A percentile compares a stretch with the other conserved stretches of the same genome.
These are phyloP conservation scores for Cryptotis parvus DNA, from an alignment of 2,113 vertebrate genomes.

Conservation along the genomic window DNA sequence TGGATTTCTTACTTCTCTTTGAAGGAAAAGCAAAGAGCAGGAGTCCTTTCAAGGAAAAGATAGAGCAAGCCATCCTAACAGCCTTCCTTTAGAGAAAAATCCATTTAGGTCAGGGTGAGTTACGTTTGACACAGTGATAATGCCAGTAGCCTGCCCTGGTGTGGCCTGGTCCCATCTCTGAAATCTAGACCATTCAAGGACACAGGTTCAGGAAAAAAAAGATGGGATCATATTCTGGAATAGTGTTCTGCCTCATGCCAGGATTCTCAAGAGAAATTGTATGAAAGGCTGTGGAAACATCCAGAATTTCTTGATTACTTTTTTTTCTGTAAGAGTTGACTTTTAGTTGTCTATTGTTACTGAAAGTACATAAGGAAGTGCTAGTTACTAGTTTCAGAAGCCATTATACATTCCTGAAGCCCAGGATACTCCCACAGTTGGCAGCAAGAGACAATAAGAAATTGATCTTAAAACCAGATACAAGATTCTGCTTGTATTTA, in stretches of 20 bases:
- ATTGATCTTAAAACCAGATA: slow-evolving; percentile 22
- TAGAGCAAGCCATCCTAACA: background rate
- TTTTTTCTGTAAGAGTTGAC: background rate
- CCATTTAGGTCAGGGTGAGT: background rate
- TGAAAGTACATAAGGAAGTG: background rate
- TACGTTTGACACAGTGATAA: background rate
- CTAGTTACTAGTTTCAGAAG: background rate
- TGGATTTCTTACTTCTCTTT: slow-evolving; percentile 11
- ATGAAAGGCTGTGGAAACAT: background rate
- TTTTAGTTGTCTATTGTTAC: background rate
- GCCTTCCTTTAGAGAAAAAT: slow-evolving; percentile 45
- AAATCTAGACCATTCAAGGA: slow-evolving; percentile 2
- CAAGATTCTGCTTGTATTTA: slow-evolving; percentile 25
- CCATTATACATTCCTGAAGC: background rate
- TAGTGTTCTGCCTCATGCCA: background rate
- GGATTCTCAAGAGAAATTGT: background rate
- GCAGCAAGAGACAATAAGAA: slow-evolving; percentile 30
- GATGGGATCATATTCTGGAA: background rate
- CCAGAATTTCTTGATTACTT: background rate
- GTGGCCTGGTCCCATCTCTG: background rate
- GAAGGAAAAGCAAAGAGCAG: background rate
- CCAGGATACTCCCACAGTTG: background rate
- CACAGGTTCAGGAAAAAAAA: background rate
- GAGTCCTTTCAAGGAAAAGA: background rate
- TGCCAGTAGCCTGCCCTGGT: background rate